Evolutionary conservation across 2,888 invertebrate genomes (phyloP), one percentile per base, ranked within the genome.

Genomic region (Danaus chrysippus): DNA sequence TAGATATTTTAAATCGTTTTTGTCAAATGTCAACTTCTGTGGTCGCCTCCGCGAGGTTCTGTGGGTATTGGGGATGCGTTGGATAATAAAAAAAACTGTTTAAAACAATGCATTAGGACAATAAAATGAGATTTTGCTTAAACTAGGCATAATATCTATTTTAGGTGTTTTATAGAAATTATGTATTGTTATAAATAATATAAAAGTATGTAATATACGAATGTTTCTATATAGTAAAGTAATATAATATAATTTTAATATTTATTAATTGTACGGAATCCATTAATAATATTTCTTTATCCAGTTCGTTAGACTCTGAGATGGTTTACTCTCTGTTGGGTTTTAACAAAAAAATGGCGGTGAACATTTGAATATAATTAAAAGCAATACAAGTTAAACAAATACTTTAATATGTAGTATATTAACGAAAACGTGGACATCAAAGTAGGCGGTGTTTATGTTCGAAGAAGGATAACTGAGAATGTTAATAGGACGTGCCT

Each of bases 1-100:
- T 60, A 74, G 90, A 90, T 90, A 86, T 75, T 75, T 71, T 72
- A 74, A 78, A 79, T 79, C 81, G 82, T 87, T 89, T 89, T 90
- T 89, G 89, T 90, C 89, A 87, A 87, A 87, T 89, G 88, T 90
- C 90, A 88, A 91, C 89, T 87, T 83, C 84, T 88, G 84, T 83
- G 84, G 86, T 80, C 83, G 84, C 82, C 78, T 76, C 76, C 71
- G 73, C 69, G 66, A 68, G 76, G 76, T 73, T 75, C 75, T 71
- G 71, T 68, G 56, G 10, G 23, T 58, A 6, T 34, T 34, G 23
- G 23, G 23, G 23, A 34, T 34, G 23, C 23, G 23, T 1, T 34
- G 23, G 23, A 34, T n/a, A n/a, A 34, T 8, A 34, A 6, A 34
- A 34, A 34, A 34, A 5, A 34, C 8, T 1, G 23, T 34, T 5